Conservation (phyloP, 2,113 vertebrate species). For the Limnothrissa miodon region DNA sequence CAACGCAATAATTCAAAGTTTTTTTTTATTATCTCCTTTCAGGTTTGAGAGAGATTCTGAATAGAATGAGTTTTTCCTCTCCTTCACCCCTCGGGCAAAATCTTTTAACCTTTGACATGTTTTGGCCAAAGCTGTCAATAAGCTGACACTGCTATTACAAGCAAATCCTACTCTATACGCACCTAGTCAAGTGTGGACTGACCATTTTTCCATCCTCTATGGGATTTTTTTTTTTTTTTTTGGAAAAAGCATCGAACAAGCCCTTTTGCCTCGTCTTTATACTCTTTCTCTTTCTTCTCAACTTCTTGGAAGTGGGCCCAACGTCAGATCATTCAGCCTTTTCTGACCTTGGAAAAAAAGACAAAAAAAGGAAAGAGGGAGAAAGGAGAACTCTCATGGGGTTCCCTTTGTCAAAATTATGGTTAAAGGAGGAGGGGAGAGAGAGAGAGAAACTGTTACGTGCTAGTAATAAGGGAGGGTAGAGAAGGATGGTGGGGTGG, state of each 20-base stretch:
- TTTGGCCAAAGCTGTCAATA: constrained; percentile 68
- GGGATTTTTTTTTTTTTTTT: constrained; percentile 54
- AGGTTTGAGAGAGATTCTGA: background rate
- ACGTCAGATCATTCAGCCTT: constrained; percentile 67
- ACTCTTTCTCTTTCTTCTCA: constrained; percentile 59
- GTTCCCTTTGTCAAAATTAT: constrained; percentile 73
- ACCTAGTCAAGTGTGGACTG: constrained; percentile 63
- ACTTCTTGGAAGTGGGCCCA: constrained; percentile 66
- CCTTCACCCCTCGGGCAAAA: constrained; percentile 62
- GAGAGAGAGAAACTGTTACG: constrained; percentile 52
- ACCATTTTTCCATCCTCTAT: constrained; percentile 70
- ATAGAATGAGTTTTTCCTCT: constrained; percentile 48
- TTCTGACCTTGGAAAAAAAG: constrained; percentile 63
- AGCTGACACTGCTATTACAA: constrained; percentile 60
- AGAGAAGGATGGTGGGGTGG: constrained; percentile 15
- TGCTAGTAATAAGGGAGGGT: constrained; percentile 57
- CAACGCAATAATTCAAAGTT: background rate
- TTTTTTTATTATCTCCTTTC: background rate
- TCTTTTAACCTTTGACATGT: constrained; percentile 73
- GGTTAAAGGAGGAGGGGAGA: constrained; percentile 49
- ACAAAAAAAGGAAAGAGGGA: constrained; percentile 51
- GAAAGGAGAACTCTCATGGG: constrained; percentile 65
- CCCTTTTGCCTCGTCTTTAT: constrained; percentile 62
- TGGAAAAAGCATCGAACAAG: constrained; percentile 68
- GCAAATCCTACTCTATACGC: constrained; percentile 67